Evolutionary conservation across 1,140 invertebrate genomes (phyloP).

Genomic region (Pseudomyrmex flavicornis): DNA sequence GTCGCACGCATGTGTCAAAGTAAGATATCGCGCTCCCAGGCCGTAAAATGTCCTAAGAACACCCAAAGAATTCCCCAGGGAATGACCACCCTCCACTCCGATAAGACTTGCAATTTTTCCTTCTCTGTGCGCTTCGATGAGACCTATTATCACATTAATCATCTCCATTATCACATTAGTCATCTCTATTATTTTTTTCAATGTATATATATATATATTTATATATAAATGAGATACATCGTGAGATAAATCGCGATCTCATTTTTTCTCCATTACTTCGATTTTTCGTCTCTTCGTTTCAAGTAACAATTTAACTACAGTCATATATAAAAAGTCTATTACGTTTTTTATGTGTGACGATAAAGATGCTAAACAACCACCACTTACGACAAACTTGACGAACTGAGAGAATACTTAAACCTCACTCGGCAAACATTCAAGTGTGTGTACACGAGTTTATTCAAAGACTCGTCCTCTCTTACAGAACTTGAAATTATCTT

Average conservation of each 20-base stretch:
- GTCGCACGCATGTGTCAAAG: conserved; percentile 89
- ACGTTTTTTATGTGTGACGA: conserved; percentile 15
- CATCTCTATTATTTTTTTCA: neutral
- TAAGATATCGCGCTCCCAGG: conserved; percentile 91
- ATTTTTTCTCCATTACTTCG: neutral
- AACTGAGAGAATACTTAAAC: conserved; percentile 30
- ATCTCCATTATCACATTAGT: neutral
- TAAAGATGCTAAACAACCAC: conserved; percentile 14
- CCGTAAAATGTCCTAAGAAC: conserved; percentile 94
- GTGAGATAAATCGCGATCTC: neutral
- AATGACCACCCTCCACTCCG: conserved; percentile 91
- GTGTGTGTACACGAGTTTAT: conserved; percentile 50
- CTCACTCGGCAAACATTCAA: conserved; percentile 22
- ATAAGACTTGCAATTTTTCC: conserved; percentile 88
- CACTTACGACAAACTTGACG: conserved; percentile 14
- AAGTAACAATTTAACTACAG: neutral
- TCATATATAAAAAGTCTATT: neutral
- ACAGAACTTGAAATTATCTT: conserved; percentile 52
- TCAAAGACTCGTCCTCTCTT: conserved; percentile 20
- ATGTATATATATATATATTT: too few species aligned
- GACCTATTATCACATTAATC: conserved; percentile 73
- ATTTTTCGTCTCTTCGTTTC: neutral
- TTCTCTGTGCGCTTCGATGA: conserved; percentile 86
- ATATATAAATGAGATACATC: neutral
- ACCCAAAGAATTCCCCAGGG: conserved; percentile 93